These are phyloP conservation scores for Stichodactyla helianthus DNA, from an alignment of 64 coral and sea anemone species.

Conservation along the genomic window DNA sequence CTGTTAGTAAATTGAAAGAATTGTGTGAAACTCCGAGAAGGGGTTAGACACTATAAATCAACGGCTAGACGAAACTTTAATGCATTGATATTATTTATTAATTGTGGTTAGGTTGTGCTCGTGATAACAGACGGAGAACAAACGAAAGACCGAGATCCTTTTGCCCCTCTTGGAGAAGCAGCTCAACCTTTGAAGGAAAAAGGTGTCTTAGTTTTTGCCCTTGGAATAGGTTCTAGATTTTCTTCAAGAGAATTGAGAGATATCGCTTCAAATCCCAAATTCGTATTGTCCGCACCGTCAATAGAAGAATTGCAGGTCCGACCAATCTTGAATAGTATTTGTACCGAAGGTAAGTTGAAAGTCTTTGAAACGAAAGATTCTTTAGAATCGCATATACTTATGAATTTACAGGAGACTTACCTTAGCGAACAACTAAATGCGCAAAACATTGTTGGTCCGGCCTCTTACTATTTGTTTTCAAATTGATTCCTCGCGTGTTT, in stretches of 20 bases:
- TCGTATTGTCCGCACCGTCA: background rate
- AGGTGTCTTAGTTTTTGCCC: slow-evolving; percentile 10
- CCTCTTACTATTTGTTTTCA: no score
- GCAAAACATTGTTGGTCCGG: no score
- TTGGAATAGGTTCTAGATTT: slow-evolving; percentile 2
- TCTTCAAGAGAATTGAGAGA: background rate
- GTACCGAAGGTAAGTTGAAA: background rate
- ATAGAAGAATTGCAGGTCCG: background rate
- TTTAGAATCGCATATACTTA: no score
- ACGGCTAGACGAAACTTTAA: background rate
- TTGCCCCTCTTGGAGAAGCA: background rate
- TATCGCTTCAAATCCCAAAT: slow-evolving; percentile 15
- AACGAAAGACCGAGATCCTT: background rate
- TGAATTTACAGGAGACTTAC: no score
- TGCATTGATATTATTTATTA: background rate
- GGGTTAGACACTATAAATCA: background rate
- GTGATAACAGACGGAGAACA: slow-evolving; percentile 25
- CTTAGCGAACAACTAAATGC: no score
- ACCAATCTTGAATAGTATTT: background rate
- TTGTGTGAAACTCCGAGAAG: no score
- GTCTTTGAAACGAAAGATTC: no score
- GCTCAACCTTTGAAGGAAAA: slow-evolving; percentile 12
- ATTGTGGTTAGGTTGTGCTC: background rate
- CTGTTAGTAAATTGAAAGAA: no score
- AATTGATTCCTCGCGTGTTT: no score